phyloP scores from a whole-genome alignment of 2,113 vertebrate genomes.

The Typhlomys cinereus region DNA sequence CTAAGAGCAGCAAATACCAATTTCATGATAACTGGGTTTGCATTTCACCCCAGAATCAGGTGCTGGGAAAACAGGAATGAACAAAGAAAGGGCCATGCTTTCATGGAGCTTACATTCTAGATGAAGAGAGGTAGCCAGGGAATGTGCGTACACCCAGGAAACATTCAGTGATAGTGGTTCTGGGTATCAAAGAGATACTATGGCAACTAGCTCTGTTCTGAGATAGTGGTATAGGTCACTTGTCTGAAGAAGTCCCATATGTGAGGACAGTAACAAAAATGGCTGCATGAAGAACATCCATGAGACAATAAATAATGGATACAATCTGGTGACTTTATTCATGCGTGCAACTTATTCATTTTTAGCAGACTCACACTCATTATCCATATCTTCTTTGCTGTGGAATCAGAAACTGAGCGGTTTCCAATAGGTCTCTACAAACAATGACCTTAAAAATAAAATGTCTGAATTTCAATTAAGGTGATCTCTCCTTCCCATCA shows the following conservation, averaged over 20 bases:
- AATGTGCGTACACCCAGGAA: neutral
- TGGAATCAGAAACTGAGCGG: neutral
- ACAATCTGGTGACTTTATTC: neutral
- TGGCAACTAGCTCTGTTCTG: fast-evolving
- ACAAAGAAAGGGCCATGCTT: neutral
- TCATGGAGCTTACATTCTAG: neutral
- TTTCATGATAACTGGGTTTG: neutral
- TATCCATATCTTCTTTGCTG: neutral
- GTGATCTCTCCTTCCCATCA: neutral
- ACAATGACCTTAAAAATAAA: neutral
- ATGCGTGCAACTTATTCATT: neutral
- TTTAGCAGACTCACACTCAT: neutral
- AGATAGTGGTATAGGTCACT: neutral
- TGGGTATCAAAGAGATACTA: neutral
- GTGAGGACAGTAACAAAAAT: neutral
- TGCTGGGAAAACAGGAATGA: neutral
- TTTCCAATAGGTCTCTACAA: neutral
- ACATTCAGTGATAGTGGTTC: neutral
- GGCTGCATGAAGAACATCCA: neutral
- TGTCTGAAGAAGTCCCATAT: neutral
- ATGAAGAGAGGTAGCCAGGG: neutral
- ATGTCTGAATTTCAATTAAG: neutral
- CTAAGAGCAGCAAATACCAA: neutral
- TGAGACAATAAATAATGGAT: neutral
- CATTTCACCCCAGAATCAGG: neutral